Evolutionary conservation across 1,140 invertebrate genomes (phyloP), one percentile per base, ranked within the genome.

Genomic region (Heterodera carotae): DNA sequence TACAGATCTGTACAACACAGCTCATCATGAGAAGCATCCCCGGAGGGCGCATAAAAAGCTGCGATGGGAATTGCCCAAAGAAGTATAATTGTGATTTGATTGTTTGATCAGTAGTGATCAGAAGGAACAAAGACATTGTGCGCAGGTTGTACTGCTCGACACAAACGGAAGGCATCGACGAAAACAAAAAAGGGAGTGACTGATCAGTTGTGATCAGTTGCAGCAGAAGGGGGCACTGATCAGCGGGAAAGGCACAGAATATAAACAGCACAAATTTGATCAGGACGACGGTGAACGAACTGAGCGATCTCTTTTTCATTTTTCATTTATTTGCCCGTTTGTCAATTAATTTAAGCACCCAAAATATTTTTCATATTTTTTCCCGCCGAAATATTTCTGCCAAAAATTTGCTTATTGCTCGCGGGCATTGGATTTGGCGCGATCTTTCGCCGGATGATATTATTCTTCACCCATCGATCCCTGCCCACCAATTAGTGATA

Each of bases 41-140:
- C 36, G 43, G 34, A 53, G 71, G 62, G 53, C 53, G 15, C 48
- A 59, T 22, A 74, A 74, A 29, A 60, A 31, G 27, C 25, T 74
- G 34, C 71, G 71, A 12, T 74, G 71, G 71, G 71, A 74, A 33
- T 60, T 74, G 34, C 29, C 56, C 25, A 60, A 60, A 73, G 31
- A 31, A 2, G 48, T 62, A n/a, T n/a, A n/a, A n/a, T n/a, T n/a
- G n/a, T 43, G 15, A n/a, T 10, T n/a, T 15, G 33, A 12, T 2
- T 39, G 27, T 18, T 25, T 33, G n/a, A n/a, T n/a, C n/a, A n/a
- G n/a, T n/a, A n/a, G 48, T 43, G 10, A n/a, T 22, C 22, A 33
- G 4, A 72, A 72, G n/a, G 34, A 25, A 72, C 53, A 29, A n/a
- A n/a, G n/a, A n/a, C n/a, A n/a, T n/a, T n/a, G n/a, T 62, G 62